A percentile compares a stretch with the other conserved stretches of the same genome.
These are phyloP conservation scores for Camptogramma bilineatum DNA, from an alignment of 2,888 invertebrate genomes.

Conservation along the genomic window DNA sequence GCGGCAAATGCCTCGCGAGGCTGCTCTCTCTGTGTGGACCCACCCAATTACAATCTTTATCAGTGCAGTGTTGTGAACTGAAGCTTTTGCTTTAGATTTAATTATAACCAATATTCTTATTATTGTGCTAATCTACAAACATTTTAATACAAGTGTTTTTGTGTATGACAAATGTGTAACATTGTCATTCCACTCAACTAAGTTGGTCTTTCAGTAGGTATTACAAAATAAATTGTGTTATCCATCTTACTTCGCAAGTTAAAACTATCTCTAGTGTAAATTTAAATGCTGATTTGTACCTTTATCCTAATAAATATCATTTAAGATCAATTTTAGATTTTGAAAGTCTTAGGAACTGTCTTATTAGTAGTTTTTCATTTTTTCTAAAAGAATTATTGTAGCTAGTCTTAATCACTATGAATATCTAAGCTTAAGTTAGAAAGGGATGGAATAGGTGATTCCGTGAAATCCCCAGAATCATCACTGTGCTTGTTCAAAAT, in stretches of 20 bases:
- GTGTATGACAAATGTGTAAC: background rate
- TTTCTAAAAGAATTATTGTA: constrained; percentile 4
- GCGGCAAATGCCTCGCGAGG: too few relatives aligned
- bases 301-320: constrained; percentile 24
- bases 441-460: constrained; percentile 75
- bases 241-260: constrained; percentile 19
- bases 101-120: background rate
- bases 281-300: constrained; percentile 35
- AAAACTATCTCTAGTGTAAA: constrained; percentile 20
- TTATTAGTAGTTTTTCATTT: constrained; percentile 22
- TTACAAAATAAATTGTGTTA: constrained; percentile 24
- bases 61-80: background rate
- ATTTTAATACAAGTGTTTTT: background rate
- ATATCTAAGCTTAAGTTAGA: constrained; percentile 79
- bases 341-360: constrained; percentile 12
- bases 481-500: constrained; percentile 62
- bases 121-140: background rate
- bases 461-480: constrained; percentile 76
- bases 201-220: too few relatives aligned
- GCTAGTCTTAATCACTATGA: constrained; percentile 69
- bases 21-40: too few relatives aligned
- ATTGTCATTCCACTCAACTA: background rate
- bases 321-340: constrained; percentile 9
- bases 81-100: background rate
- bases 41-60: background rate